Base-by-base conservation (phyloP, 2,888 invertebrate genomes). In the Apomyelois bistriatella region DNA sequence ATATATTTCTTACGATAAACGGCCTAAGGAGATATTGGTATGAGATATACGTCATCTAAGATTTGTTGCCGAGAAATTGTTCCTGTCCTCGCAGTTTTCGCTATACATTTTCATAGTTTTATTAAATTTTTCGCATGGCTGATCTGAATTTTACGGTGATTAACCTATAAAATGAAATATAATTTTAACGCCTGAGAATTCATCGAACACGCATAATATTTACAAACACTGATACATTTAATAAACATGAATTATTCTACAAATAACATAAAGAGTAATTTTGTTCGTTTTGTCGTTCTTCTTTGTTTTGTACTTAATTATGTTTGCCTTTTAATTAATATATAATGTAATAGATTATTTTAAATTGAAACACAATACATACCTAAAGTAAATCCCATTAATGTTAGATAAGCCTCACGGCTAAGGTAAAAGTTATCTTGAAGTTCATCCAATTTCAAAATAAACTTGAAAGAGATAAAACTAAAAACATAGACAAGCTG, bases 1-100 rank as follows among this genome's bases (percentile, higher is more conserved):
- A 22, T 22, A 32, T 32, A 4, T 10, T 32, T 32, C 2, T 32
- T 8, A 4, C 10, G 1, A 2, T 62, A 64, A 62, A 32, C 28
- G 28, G 7, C 9, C 3, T 28, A 8, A n/a, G n/a, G 60, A 61
- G 64, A 72, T 75, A 74, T 71, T 71, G 70, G 67, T 74, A 67
- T 66, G 67, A 68, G 66, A 67, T 71, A 71, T 70, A 74, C 68
- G 68, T 74, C 72, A 70, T 73, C 67, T 58, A 69, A 73, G 76
- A 79, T 79, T 76, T 79, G 77, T 80, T 67, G 68, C 70, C 64
- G 68, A 62, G 66, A 71, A 74, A 79, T 76, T 76, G 75, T 76
- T 79, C 75, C 70, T 75, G 65, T 73, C 59, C 51, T 57, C 53
- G 49, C 35, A 57, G 58, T 59, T 68, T 66, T 64, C 65, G 61